Evolutionary conservation across 2,888 invertebrate species (phyloP), one percentile per base, ranked within the genome.

Genomic region (Caenorhabditis panamensis): DNA sequence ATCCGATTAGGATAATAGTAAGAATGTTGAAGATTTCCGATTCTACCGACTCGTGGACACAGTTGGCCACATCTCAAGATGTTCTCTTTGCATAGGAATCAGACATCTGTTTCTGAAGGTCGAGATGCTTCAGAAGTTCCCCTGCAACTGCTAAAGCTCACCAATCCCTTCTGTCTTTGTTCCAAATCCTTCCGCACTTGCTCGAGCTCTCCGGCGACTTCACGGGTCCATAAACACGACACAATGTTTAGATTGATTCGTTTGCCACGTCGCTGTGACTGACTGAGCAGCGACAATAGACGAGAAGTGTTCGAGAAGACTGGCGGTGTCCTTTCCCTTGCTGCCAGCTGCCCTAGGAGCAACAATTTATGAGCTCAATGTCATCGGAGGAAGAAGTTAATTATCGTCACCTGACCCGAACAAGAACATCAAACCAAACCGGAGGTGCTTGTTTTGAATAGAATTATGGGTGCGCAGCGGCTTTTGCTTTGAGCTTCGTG

Each of bases 381-480:
- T 61, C 61, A 49, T 44, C 54, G 20, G 24, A 41, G 49, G 54
- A 49, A 66, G 66, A 61, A 68, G 76, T 76, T 76, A 76, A 76
- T 76, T 76, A 76, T 77, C 68, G 68, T 68, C 76, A 77, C 76
- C 76, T 77, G 76, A 77, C 76, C 58, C 28, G n/a, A n/a, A 31
- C 31, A 56, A 44, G 64, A 71, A 71, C 69, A 71, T 69, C 24
- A n/a, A n/a, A n/a, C n/a, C n/a, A n/a, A n/a, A n/a, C n/a, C n/a
- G n/a, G 58, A 68, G 56, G 47, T 47, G 41, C 26, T 56, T 64
- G 72, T 66, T 73, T 72, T 72, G 63, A 72, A 66, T 41, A 44
- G 54, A 41, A 37, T 44, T 22, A 54, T 44, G 51, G 37, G 56
- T 37, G 51, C 72, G 72, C 49, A 28, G 51, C 51, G 64, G 58